phyloP scores from a whole-genome alignment of 1,140 invertebrate species.

The Lepidurus arcticus region DNA sequence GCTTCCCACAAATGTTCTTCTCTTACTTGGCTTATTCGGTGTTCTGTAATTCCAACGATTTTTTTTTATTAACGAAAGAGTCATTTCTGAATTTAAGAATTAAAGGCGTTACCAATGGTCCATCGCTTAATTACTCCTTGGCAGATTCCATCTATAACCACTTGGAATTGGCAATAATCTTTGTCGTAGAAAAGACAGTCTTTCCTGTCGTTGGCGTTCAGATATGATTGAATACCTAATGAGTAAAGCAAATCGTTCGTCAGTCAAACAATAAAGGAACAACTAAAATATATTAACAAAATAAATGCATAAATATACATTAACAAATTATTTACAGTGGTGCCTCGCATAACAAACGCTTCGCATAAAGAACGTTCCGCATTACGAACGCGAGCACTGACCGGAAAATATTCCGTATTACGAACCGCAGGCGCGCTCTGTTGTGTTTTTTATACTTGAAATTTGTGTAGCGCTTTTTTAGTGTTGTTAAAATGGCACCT shows the following conservation, averaged over 20 bases:
- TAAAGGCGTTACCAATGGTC: background rate
- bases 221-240: background rate
- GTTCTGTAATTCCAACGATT: background rate
- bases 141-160: background rate
- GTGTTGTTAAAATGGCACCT: no score
- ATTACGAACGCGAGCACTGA: no score
- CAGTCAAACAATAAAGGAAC: background rate
- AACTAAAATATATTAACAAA: background rate
- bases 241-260: no score
- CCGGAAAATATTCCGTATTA: no score
- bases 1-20: slow-evolving; percentile 9
- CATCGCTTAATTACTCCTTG: background rate
- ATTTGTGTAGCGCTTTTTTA: no score
- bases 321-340: no score
- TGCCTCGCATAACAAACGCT: no score
- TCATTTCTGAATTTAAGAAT: background rate
- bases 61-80: background rate
- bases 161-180: background rate
- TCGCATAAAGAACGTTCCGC: no score
- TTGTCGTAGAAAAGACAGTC: background rate
- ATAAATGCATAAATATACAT: no score
- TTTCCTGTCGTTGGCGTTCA: background rate
- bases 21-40: background rate
- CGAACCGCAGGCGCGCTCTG: no score
- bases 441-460: no score